Evolutionary conservation across 1,140 invertebrate genomes (phyloP), one percentile per base, ranked within the genome.

Genomic region (Dreissena rostriformis): DNA sequence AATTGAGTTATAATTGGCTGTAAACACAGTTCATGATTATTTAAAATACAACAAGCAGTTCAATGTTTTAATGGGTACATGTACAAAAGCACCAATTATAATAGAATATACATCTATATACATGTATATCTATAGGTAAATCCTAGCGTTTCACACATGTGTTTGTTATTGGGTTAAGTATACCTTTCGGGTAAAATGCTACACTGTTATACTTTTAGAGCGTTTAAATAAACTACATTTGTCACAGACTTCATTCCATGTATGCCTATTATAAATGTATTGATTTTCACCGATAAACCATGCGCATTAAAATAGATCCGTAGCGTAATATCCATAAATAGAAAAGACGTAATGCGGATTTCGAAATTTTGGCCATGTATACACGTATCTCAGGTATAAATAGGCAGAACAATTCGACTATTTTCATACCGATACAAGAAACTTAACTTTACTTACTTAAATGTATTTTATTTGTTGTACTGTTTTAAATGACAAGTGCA

Each of bases 391-490:
- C 39, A 39, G 39, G 39, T 39, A 39, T 74, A 74, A 57, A 74
- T 74, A 74, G 29, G 51, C 49, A 6, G 11, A 74, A 7, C 55
- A 17, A 57, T 19, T 8, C 26, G 12, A n/a, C 55, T 12, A 57
- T 57, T n/a, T n/a, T 2, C 19, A 24, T n/a, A 19, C 19, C 19
- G 4, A 63, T 63, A 63, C 19, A 5, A 5, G 24, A 63, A 26
- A 39, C 19, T 7, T 15, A 68, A 68, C 29, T 17, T 28, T 7
- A 68, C 26, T 22, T 68, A 22, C 6, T 19, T 55, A 63, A 73
- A 81, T 81, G 79, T 81, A 81, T 81, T 24, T 39, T 28, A 65
- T 72, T 81, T 39, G 24, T 49, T 81, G 52, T 73, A 66, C 71
- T 24, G 39, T 67, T 65, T 81, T 61, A 28, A 73, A 81, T 81